Evolutionary conservation across 1,140 invertebrate species (phyloP), one percentile per base, ranked within the genome.

Genomic region (Pygmarrhopalites habei): DNA sequence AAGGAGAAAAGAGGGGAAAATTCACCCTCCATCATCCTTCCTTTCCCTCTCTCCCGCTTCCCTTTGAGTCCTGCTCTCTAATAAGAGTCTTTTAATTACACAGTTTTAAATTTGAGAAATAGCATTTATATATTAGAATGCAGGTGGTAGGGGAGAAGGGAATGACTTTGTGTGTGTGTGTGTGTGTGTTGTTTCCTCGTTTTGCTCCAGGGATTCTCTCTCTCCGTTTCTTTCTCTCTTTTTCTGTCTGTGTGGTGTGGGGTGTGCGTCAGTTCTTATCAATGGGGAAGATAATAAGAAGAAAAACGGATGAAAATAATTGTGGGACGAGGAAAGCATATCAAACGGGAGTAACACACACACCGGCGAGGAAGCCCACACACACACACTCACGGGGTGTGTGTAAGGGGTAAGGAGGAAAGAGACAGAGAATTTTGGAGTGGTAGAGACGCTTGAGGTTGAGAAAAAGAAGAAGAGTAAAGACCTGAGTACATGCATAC

Each of bases 241-340:
- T 44, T 28, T 58, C 32, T 43, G 39, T 44, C 5, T 35, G 32
- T 7, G 32, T 15, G 15, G 32, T 3, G 49, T 52, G 7, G 21
- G 7, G 14, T 28, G 5, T 4, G 17, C 53, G 29, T 35, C 4
- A 35, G 65, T 67, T 60, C 69, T 71, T 71, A 71, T 71, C 66
- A 68, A 49, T 62, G 64, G 58, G 23, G n/a, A n/a, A 67, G 60
- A 66, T 64, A 66, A 55, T 62, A 62, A 64, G 59, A 64, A 66
- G 59, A 61, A 66, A 64, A 58, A 64, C 49, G 53, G 53, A 65
- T 59, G 62, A 66, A 65, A 65, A 71, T 71, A 71, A 71, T 71
- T 71, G 69, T 61, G 58, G 61, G 25, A 70, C 65, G 64, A 64
- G 68, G 57, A 28, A 23, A 49, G 68, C 64, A 66, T 69, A 64